Evolutionary conservation across 2,113 vertebrate species (phyloP).

Genomic region (Callorhinus ursinus): DNA sequence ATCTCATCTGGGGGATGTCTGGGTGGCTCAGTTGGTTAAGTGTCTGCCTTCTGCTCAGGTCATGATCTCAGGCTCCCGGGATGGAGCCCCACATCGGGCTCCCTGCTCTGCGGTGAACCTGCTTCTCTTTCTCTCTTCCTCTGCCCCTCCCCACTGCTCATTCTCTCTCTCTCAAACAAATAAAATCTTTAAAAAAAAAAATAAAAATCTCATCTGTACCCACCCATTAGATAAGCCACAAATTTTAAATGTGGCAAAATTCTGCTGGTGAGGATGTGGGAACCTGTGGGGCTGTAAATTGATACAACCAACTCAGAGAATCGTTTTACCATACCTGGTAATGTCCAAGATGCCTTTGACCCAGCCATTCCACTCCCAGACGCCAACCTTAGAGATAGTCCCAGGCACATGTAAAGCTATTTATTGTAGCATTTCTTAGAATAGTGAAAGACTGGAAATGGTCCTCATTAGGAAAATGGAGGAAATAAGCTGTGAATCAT

Average conservation of each 20-base stretch:
- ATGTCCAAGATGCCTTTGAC: not conserved
- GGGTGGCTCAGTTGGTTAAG: not conserved
- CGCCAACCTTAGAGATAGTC: not conserved
- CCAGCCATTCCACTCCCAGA: not conserved
- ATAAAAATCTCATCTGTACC: not conserved
- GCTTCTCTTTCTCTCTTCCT: too few relatives aligned
- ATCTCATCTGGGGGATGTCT: not conserved
- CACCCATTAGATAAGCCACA: not conserved
- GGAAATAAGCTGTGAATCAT: not conserved
- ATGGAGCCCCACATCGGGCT: too few relatives aligned
- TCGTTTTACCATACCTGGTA: not conserved
- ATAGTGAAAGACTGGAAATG: not conserved
- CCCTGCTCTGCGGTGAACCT: too few relatives aligned
- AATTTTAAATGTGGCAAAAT: not conserved
- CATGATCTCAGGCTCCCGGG: too few relatives aligned
- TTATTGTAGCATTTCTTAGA: not conserved
- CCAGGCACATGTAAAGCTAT: not conserved
- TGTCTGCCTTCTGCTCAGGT: not conserved
- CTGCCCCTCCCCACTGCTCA: too few relatives aligned
- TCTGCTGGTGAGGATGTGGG: constrained; percentile 28
- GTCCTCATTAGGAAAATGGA: not conserved
- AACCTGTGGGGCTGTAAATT: not conserved
- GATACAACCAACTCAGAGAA: not conserved
- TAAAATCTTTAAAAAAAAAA: not conserved
- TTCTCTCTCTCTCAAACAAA: not conserved